Percentiles rank a stretch among this genome's conserved stretches.
Conservation (phyloP, 2,888 invertebrate genomes). For the Deilephila elpenor region DNA sequence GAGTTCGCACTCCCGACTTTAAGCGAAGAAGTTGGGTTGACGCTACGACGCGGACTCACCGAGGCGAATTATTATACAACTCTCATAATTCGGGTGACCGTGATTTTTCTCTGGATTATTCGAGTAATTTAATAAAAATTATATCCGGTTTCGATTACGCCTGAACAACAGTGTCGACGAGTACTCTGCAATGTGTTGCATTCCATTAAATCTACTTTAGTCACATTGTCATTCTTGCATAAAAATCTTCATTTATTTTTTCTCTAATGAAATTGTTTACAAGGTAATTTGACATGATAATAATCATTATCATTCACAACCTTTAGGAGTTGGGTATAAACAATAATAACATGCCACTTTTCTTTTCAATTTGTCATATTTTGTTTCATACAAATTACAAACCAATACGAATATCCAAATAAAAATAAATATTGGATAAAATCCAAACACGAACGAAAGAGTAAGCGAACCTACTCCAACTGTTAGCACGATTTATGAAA, state of each 20-base stretch:
- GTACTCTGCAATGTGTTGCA: not conserved
- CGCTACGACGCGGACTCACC: not conserved
- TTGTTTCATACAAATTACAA: too few species aligned
- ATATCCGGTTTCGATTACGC: not conserved
- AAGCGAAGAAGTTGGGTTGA: not conserved
- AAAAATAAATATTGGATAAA: conserved; percentile 33
- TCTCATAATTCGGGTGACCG: not conserved
- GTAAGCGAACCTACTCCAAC: conserved; percentile 2
- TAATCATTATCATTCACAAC: too few species aligned
- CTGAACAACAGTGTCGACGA: not conserved
- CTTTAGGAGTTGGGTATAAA: too few species aligned
- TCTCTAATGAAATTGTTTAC: too few species aligned
- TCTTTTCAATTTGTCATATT: too few species aligned
- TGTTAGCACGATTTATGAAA: conserved; percentile 59
- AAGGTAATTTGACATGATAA: too few species aligned
- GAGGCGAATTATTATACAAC: conserved; percentile 1
- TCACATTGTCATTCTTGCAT: too few species aligned
- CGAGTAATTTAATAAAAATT: not conserved
- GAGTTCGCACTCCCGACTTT: not conserved
- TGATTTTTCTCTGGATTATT: not conserved
- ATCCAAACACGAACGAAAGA: conserved; percentile 14
- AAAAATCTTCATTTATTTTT: too few species aligned
- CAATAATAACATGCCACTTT: too few species aligned
- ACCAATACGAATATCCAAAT: too few species aligned
- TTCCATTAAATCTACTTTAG: too few species aligned